Evolutionary conservation across 2,113 vertebrate genomes (phyloP).

Genomic region (Cnemophilus loriae): DNA sequence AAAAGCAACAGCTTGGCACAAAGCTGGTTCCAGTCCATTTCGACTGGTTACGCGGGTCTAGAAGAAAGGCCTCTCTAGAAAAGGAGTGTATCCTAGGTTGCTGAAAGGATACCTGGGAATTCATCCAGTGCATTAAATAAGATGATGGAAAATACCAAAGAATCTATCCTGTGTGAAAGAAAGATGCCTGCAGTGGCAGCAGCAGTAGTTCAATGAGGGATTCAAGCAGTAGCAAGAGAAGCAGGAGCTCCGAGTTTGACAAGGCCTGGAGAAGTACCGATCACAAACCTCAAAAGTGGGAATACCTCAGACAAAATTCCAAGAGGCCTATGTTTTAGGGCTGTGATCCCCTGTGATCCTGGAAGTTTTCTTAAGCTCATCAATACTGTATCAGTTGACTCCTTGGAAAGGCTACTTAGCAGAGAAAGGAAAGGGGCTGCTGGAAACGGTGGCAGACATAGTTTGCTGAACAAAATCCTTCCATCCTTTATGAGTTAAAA

Average conservation of each 20-base stretch:
- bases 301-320: not conserved
- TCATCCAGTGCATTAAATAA: not conserved
- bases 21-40: not conserved
- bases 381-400: not conserved
- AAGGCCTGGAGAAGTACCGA: not conserved
- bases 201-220: not conserved
- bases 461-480: not conserved
- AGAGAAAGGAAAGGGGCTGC: not conserved
- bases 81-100: not conserved
- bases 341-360: not conserved
- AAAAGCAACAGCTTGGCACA: not conserved
- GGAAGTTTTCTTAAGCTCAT: not conserved
- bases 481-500: not conserved
- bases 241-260: not conserved
- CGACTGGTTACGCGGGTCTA: fast-evolving
- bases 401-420: not conserved
- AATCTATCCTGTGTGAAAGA: not conserved
- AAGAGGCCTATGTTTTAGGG: not conserved
- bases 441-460: not conserved
- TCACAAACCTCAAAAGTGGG: not conserved
- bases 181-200: not conserved
- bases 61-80: not conserved
- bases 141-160: not conserved
- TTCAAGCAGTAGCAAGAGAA: not conserved
- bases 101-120: not conserved